Percentiles rank a stretch among this genome's conserved stretches.
Conservation (phyloP, 2,113 vertebrate genomes). For the Callionymus lyra region DNA sequence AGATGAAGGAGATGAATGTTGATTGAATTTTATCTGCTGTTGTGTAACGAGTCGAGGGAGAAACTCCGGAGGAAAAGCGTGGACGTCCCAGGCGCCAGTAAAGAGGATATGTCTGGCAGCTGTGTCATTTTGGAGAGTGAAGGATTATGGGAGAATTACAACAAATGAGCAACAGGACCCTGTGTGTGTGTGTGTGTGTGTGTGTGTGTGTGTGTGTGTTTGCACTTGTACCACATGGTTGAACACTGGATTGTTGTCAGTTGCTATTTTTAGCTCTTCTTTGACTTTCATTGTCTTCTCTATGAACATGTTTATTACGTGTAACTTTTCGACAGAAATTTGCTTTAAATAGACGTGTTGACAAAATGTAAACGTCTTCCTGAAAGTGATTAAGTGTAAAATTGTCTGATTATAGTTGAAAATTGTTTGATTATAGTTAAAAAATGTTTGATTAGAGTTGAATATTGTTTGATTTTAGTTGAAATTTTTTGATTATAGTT, state of each 20-base stretch:
- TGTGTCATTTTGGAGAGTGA: constrained; percentile 50
- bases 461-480: too few relatives aligned
- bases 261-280: constrained; percentile 11
- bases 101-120: constrained; percentile 51
- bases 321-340: too few relatives aligned
- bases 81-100: constrained; percentile 42
- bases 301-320: too few relatives aligned
- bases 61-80: constrained; percentile 9
- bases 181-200: constrained; percentile 5
- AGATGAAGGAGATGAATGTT: constrained; percentile 6
- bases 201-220: constrained; percentile 5
- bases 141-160: constrained; percentile 56
- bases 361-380: too few relatives aligned
- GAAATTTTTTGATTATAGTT: too few relatives aligned
- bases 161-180: constrained; percentile 28
- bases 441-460: too few relatives aligned
- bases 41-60: not conserved
- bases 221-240: constrained; percentile 9
- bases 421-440: too few relatives aligned
- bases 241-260: constrained; percentile 11
- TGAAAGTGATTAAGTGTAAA: too few relatives aligned
- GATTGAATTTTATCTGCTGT: constrained; percentile 1
- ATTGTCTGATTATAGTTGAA: too few relatives aligned
- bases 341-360: too few relatives aligned
- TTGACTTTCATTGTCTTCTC: too few relatives aligned